Evolutionary conservation across 2,113 vertebrate genomes (phyloP).

Genomic region (Opisthocomus hoazin): DNA sequence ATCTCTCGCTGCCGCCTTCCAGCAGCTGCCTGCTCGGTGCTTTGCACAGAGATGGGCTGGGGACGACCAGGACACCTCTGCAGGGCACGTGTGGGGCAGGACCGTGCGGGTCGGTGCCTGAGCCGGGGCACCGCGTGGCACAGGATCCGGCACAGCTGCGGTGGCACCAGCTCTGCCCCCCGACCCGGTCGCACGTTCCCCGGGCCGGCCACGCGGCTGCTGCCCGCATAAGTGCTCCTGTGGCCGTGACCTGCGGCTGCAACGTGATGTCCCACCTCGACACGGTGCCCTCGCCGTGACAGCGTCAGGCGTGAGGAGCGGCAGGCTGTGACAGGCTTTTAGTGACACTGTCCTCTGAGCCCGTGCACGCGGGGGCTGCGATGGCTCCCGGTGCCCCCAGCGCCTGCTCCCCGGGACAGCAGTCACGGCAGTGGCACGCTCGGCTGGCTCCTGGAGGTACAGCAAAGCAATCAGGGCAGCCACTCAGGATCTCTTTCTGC

Average conservation of each 20-base stretch:
- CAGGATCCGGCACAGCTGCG: rapidly evolving
- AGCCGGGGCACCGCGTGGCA: not conserved
- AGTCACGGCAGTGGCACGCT: not conserved
- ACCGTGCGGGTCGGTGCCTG: rapidly evolving
- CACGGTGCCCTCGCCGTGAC: rapidly evolving
- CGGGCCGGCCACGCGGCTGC: rapidly evolving
- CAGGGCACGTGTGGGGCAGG: rapidly evolving
- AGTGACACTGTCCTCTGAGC: not conserved
- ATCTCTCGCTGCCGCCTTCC: not conserved
- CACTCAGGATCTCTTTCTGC: not conserved
- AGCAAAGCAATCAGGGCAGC: not conserved
- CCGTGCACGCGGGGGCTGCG: rapidly evolving
- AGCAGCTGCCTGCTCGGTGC: not conserved
- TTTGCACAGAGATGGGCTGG: not conserved
- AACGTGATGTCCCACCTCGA: rapidly evolving
- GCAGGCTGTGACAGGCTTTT: not conserved
- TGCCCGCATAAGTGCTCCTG: rapidly evolving
- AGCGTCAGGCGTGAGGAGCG: rapidly evolving
- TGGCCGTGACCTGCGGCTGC: rapidly evolving
- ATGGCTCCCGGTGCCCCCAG: not conserved
- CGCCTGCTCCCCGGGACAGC: not conserved
- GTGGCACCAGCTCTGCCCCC: not conserved
- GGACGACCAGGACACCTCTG: not conserved
- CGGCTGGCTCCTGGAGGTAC: not conserved
- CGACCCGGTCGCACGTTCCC: rapidly evolving